A percentile compares a stretch with the other conserved stretches of the same genome.
phyloP scores from a whole-genome alignment of 2,797 vertebrate species.

The Jordanella pulchra region DNA sequence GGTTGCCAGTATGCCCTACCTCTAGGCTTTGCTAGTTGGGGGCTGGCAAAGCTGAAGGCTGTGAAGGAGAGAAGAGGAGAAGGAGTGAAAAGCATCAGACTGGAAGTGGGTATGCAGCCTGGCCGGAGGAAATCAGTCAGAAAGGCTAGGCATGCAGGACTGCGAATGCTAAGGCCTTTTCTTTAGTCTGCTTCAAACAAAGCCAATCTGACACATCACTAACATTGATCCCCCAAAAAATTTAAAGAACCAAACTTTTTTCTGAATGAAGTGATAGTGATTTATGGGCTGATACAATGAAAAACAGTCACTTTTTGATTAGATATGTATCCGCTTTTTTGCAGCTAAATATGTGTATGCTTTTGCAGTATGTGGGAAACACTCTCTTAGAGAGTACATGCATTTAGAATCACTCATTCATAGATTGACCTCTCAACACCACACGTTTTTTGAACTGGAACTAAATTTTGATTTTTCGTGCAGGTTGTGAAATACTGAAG shows the following conservation, averaged over 20 bases:
- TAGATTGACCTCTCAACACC: constrained; percentile 34
- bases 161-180: constrained; percentile 53
- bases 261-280: background rate
- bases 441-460: constrained; percentile 28
- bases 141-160: constrained; percentile 40
- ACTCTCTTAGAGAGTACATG: constrained; percentile 11
- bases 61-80: constrained; percentile 10
- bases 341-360: background rate
- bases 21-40: constrained; percentile 59
- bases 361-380: background rate
- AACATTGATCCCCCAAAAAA: constrained; percentile 1
- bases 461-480: constrained; percentile 41
- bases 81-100: constrained; percentile 19
- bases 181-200: constrained; percentile 47
- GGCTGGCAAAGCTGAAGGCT: constrained; percentile 38
- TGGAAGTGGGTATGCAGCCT: constrained; percentile 25
- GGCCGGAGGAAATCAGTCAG: constrained; percentile 40
- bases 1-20: constrained; percentile 62
- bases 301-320: background rate
- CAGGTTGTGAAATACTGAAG: constrained; percentile 39
- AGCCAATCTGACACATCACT: constrained; percentile 27
- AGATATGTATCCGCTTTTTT: background rate
- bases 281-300: background rate
- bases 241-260: background rate
- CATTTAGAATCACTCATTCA: constrained; percentile 14